Percentiles rank a stretch among this genome's conserved stretches.
Conservation (phyloP, 2,113 vertebrate genomes). For the Atherinomorus stipes region DNA sequence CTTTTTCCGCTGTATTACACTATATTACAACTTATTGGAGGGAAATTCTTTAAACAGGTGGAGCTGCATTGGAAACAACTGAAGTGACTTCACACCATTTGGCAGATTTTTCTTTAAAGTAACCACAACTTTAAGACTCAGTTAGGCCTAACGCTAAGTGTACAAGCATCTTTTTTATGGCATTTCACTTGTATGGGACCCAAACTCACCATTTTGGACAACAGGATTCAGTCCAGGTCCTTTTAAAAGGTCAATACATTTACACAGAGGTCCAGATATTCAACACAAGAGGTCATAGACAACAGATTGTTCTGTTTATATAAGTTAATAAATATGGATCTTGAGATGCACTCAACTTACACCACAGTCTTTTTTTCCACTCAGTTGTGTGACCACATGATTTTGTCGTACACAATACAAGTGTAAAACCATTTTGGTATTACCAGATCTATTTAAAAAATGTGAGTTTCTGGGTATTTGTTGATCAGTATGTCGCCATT, state of each 20-base stretch:
- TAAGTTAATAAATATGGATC: conserved; percentile 26
- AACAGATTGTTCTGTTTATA: conserved; percentile 43
- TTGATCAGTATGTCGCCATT: conserved; percentile 1
- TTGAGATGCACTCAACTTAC: conserved; percentile 3
- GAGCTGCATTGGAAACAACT: conserved; percentile 63
- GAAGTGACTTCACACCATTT: conserved; percentile 57
- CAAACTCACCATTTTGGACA: conserved; percentile 28
- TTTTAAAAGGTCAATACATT: neutral
- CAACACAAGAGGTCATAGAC: conserved; percentile 27
- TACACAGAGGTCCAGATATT: conserved; percentile 13
- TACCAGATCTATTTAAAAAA: neutral
- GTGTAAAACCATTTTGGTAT: too few relatives aligned
- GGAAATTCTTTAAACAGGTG: conserved; percentile 62
- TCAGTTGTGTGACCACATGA: neutral
- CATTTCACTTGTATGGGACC: conserved; percentile 53
- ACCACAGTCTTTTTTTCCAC: neutral
- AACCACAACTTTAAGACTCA: conserved; percentile 49
- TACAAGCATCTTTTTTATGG: conserved; percentile 40
- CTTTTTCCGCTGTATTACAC: conserved; percentile 43
- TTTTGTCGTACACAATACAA: neutral
- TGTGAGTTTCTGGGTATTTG: neutral
- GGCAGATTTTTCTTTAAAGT: conserved; percentile 44
- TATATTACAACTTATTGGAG: conserved; percentile 52
- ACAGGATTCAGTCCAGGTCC: conserved; percentile 45
- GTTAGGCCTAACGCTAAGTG: conserved; percentile 26